Percentiles rank a stretch among this genome's conserved stretches.
These are phyloP conservation scores for Tetranychus cinnabarinus DNA, from an alignment of 1,140 invertebrate species.

Conservation along the genomic window DNA sequence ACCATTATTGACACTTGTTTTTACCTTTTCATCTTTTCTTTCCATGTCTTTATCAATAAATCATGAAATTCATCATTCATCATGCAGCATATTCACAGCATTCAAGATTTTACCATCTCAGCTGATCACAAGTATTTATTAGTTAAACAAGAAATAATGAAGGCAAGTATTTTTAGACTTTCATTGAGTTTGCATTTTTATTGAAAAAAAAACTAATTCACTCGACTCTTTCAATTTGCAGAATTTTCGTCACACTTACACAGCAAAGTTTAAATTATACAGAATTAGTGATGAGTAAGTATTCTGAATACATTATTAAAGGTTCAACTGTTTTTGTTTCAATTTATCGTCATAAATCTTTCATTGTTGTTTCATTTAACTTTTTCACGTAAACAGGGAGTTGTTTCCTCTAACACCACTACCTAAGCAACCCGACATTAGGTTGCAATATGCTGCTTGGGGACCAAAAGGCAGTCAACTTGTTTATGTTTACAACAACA, in stretches of 20 bases:
- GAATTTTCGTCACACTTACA: slow-evolving; percentile 10
- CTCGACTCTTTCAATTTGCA: slow-evolving; percentile 1
- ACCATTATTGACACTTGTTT: too few species aligned
- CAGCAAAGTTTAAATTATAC: slow-evolving; percentile 9
- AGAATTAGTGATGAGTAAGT: slow-evolving; percentile 10
- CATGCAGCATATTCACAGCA: slow-evolving; percentile 9
- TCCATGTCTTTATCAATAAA: neutral
- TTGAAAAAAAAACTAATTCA: neutral
- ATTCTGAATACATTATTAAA: neutral
- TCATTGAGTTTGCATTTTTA: neutral
- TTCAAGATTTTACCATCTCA: slow-evolving; percentile 12
- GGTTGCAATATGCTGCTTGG: slow-evolving; percentile 21
- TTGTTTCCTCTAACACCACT: neutral
- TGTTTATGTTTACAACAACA: slow-evolving; percentile 22
- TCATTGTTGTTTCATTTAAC: too few species aligned
- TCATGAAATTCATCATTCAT: neutral
- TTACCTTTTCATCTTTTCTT: too few species aligned
- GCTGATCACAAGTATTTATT: slow-evolving; percentile 11
- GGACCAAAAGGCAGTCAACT: slow-evolving; percentile 17
- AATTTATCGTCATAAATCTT: neutral
- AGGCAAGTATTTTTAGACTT: neutral
- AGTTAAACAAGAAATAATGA: slow-evolving; percentile 9
- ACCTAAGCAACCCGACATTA: neutral
- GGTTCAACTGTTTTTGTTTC: neutral
- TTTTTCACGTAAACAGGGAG: neutral